A percentile compares a stretch with the other conserved stretches of the same genome.
Conservation (phyloP, 1,140 invertebrate species). For the Panulirus ornatus region DNA sequence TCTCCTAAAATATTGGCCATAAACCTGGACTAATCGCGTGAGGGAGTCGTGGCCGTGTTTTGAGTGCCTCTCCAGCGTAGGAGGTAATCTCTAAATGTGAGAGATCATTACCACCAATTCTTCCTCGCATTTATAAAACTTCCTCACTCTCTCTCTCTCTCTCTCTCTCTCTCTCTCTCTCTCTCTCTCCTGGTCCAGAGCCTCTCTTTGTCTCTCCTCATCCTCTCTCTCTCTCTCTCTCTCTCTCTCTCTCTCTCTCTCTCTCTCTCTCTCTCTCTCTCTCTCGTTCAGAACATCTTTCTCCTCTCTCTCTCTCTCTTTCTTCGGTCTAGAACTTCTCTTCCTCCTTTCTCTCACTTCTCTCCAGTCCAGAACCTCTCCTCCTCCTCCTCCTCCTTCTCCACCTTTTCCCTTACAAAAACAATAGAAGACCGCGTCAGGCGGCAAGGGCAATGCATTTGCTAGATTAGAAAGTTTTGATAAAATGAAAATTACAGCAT, state of each 20-base stretch:
- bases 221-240: background rate
- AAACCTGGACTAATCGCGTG: constrained; percentile 10
- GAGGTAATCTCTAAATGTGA: constrained; percentile 34
- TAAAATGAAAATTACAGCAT: constrained; percentile 60
- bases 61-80: background rate
- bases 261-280: background rate
- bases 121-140: background rate
- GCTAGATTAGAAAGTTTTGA: constrained; percentile 66
- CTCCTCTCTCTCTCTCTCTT: background rate
- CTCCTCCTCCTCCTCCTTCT: constrained; percentile 10
- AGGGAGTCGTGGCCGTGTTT: background rate
- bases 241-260: constrained; percentile 1
- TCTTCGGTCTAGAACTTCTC: background rate
- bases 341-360: background rate
- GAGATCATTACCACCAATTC: constrained; percentile 38
- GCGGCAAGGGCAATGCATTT: constrained; percentile 57
- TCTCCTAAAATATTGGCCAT: constrained; percentile 39
- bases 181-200: constrained; percentile 25
- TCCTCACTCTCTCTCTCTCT: background rate
- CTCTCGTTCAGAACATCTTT: background rate
- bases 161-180: constrained; percentile 7
- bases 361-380: background rate
- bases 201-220: background rate
- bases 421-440: background rate
- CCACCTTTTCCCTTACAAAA: constrained; percentile 17